Percentiles rank a stretch among this genome's conserved stretches.
Evolutionary conservation across 2,113 vertebrate species (phyloP).

Genomic region (Tragulus kanchil): DNA sequence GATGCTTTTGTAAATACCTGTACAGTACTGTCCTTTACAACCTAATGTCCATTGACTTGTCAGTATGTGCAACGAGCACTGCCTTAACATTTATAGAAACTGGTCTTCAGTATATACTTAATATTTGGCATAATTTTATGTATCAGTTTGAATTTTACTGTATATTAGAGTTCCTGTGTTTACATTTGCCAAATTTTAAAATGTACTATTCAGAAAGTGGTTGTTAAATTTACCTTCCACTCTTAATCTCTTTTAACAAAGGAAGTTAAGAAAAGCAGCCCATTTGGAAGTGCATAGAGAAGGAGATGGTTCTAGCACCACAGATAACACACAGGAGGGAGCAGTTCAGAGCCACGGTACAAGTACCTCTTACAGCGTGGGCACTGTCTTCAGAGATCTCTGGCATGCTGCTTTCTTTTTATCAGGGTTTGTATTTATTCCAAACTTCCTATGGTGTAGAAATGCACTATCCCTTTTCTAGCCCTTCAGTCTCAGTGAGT

Average conservation of each 20-base stretch:
- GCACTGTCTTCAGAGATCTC: slow-evolving; percentile 97
- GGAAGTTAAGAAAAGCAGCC: slow-evolving; percentile 99
- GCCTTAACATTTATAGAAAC: slow-evolving; percentile 51
- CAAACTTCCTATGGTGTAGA: slow-evolving; percentile 82
- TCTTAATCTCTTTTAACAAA: slow-evolving; percentile 95
- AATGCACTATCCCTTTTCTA: slow-evolving; percentile 86
- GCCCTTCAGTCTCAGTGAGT: slow-evolving; percentile 80
- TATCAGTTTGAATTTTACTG: slow-evolving; percentile 40
- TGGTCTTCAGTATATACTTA: slow-evolving; percentile 35
- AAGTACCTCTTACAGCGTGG: slow-evolving; percentile 92
- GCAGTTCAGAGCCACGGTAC: slow-evolving; percentile 91
- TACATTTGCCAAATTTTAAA: slow-evolving; percentile 79
- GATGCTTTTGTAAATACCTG: slow-evolving; percentile 61
- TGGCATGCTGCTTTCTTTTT: slow-evolving; percentile 98
- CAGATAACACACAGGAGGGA: slow-evolving; percentile 98
- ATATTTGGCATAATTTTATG: slow-evolving; percentile 50
- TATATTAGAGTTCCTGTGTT: slow-evolving; percentile 77
- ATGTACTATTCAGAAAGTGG: slow-evolving; percentile 66
- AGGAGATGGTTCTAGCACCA: slow-evolving; percentile 99
- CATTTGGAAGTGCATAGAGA: slow-evolving; percentile 99
- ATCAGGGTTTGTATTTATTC: slow-evolving; percentile 97
- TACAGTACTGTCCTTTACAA: background rate
- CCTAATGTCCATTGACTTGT: background rate
- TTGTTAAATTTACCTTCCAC: slow-evolving; percentile 83
- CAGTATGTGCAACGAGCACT: slow-evolving; percentile 49